phyloP scores from a whole-genome alignment of 2,797 vertebrate species.

The Arnoldichthys spilopterus region DNA sequence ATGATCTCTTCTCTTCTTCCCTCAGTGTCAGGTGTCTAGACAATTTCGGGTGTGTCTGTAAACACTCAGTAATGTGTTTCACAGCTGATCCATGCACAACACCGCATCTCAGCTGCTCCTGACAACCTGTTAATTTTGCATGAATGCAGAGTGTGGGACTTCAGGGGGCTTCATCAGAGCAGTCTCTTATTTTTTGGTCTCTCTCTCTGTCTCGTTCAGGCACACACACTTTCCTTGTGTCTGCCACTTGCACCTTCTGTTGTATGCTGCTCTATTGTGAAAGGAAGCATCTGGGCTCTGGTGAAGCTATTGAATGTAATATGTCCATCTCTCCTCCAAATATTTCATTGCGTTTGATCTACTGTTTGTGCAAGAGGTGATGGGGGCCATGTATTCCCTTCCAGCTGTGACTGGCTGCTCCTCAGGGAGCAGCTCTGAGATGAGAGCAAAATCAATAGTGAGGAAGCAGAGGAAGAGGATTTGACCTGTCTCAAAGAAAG shows the following conservation, averaged over 20 bases:
- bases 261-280: neutral
- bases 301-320: conserved; percentile 6
- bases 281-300: conserved; percentile 17
- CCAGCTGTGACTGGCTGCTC: conserved; percentile 26
- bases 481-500: conserved; percentile 59
- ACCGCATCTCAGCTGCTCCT: conserved; percentile 2
- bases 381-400: conserved; percentile 25
- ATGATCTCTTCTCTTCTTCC: neutral
- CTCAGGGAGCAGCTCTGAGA: conserved; percentile 61
- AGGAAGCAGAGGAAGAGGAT: conserved; percentile 59
- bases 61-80: conserved; percentile 53
- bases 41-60: conserved; percentile 58
- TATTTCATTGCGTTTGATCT: conserved; percentile 33
- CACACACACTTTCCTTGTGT: neutral
- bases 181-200: neutral
- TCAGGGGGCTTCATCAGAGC: neutral
- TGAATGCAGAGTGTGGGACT: conserved; percentile 32
- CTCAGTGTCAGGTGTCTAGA: conserved; percentile 9
- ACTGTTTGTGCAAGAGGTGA: conserved; percentile 20
- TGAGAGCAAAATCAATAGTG: conserved; percentile 77
- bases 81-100: conserved; percentile 52
- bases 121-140: conserved; percentile 45
- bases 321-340: conserved; percentile 2
- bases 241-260: neutral
- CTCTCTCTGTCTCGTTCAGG: neutral